Percentiles rank a stretch among this genome's conserved stretches.
phyloP scores from a whole-genome alignment of 1,140 invertebrate species.

The Steinernema feltiae region DNA sequence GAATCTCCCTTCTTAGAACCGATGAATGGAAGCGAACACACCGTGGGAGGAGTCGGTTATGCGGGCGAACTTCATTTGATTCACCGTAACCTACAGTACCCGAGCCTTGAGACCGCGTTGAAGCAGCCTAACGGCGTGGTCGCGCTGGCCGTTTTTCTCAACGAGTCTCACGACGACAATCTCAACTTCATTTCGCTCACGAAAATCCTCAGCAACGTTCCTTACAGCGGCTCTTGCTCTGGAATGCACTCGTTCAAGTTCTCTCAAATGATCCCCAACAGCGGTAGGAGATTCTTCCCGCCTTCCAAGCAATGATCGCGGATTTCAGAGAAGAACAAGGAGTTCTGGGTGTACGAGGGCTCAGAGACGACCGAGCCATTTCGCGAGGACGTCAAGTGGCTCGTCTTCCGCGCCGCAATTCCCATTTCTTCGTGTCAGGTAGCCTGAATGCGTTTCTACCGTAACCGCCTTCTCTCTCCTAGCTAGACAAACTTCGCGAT shows the following conservation, averaged over 20 bases:
- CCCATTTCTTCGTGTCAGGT: constrained; percentile 53
- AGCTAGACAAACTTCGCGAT: constrained; percentile 52
- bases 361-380: constrained; percentile 54
- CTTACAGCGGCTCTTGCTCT: constrained; percentile 45
- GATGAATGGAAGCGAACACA: constrained; percentile 57
- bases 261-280: constrained; percentile 34
- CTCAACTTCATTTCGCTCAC: constrained; percentile 43
- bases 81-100: constrained; percentile 53
- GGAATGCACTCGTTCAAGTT: constrained; percentile 36
- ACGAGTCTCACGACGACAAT: constrained; percentile 56
- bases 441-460: background rate
- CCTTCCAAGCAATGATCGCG: background rate
- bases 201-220: constrained; percentile 46
- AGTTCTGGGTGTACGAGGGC: constrained; percentile 57
- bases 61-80: constrained; percentile 54
- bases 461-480: constrained; percentile 9
- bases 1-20: constrained; percentile 38
- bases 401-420: constrained; percentile 55
- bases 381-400: constrained; percentile 55
- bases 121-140: constrained; percentile 56
- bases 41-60: constrained; percentile 54
- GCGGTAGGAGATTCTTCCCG: constrained; percentile 22
- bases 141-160: constrained; percentile 50
- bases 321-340: constrained; percentile 49
- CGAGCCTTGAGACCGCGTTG: constrained; percentile 44